A percentile compares a stretch with the other conserved stretches of the same genome.
Conservation (phyloP, 2,888 invertebrate species). For the Buathra laborator region DNA sequence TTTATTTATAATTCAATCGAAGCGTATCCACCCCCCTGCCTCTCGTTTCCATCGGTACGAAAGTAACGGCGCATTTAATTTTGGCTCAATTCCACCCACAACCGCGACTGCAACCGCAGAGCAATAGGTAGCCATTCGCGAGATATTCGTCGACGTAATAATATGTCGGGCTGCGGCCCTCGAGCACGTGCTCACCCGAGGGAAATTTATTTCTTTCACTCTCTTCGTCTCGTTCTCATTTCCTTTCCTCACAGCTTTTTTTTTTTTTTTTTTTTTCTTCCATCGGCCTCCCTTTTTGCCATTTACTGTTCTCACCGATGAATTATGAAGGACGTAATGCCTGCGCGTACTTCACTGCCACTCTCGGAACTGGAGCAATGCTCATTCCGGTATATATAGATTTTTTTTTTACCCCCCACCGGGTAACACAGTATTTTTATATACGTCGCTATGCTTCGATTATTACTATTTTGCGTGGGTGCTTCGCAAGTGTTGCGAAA, state of each 20-base stretch:
- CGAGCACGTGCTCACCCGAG: constrained; percentile 62
- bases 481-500: constrained; percentile 30
- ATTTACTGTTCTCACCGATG: constrained; percentile 31
- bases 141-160: constrained; percentile 66
- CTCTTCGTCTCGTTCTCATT: constrained; percentile 18
- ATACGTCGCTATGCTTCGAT: constrained; percentile 24
- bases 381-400: constrained; percentile 36
- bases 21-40: neutral
- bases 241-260: constrained; percentile 48
- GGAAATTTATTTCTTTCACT: constrained; percentile 65
- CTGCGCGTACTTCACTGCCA: constrained; percentile 53
- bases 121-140: constrained; percentile 48
- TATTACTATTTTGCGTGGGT: constrained; percentile 33
- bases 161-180: constrained; percentile 61
- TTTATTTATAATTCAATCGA: constrained; percentile 63
- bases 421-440: constrained; percentile 18
- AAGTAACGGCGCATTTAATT: constrained; percentile 56
- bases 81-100: constrained; percentile 38
- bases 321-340: constrained; percentile 57
- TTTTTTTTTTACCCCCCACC: constrained; percentile 12
- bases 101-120: constrained; percentile 28
- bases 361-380: constrained; percentile 46
- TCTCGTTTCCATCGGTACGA: neutral
- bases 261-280: constrained; percentile 6
- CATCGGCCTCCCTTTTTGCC: constrained; percentile 6